A percentile compares a stretch with the other conserved stretches of the same genome.
Conservation (phyloP, 2,113 vertebrate species). For the Lophura nycthemera region DNA sequence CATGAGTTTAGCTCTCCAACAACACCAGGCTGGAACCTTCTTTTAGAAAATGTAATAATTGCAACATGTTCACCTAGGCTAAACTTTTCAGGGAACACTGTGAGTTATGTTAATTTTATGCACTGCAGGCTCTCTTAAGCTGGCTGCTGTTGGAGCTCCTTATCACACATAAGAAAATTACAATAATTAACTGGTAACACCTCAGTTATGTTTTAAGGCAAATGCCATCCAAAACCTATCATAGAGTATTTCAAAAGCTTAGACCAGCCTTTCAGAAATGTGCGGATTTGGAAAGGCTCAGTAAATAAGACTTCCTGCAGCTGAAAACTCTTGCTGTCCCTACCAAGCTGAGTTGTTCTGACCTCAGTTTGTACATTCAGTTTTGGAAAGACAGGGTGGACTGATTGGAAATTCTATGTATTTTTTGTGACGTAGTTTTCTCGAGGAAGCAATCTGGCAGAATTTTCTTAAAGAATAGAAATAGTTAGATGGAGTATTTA, state of each 20-base stretch:
- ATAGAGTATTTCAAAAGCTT: constrained; percentile 70
- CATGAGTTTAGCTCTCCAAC: constrained; percentile 76
- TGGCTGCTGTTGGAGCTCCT: constrained; percentile 66
- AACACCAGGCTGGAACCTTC: constrained; percentile 67
- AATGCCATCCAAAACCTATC: constrained; percentile 75
- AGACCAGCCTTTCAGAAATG: constrained; percentile 55
- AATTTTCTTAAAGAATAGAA: constrained; percentile 44
- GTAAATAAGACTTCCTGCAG: constrained; percentile 74
- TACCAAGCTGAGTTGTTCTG: constrained; percentile 70
- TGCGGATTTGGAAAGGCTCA: constrained; percentile 71
- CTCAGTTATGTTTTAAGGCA: constrained; percentile 78
- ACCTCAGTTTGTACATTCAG: constrained; percentile 33
- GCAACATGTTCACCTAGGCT: constrained; percentile 73
- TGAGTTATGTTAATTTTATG: constrained; percentile 75
- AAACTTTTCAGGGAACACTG: constrained; percentile 76
- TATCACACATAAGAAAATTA: constrained; percentile 77
- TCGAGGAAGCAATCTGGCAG: constrained; percentile 4
- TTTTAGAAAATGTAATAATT: constrained; percentile 74
- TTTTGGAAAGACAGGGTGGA: constrained; percentile 53
- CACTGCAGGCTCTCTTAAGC: constrained; percentile 72
- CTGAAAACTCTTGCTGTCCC: constrained; percentile 74
- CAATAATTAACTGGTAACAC: constrained; percentile 81
- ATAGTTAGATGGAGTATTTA: constrained; percentile 10
- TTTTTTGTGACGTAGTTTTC: constrained; percentile 43
- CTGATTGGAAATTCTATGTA: constrained; percentile 39